Percentiles rank a stretch among this genome's conserved stretches.
Conservation (phyloP, 1,140 invertebrate genomes). For the Bombus superbus region DNA sequence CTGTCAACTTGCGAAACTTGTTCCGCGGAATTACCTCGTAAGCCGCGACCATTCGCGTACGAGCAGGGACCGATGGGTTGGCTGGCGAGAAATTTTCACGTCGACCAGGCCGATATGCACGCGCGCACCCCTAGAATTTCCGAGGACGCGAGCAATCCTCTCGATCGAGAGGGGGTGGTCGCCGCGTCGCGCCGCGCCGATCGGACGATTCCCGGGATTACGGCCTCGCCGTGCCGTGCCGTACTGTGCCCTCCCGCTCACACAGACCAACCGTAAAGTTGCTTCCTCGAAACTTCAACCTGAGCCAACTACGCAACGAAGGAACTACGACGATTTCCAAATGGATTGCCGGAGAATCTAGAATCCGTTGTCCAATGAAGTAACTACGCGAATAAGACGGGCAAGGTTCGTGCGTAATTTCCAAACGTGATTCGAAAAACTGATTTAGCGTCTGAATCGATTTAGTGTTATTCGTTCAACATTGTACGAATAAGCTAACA, state of each 20-base stretch:
- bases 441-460: neutral
- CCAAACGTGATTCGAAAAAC: neutral
- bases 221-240: neutral
- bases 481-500: neutral
- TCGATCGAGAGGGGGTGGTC: too few species aligned
- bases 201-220: conserved; percentile 56
- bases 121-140: conserved; percentile 28
- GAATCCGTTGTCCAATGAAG: neutral
- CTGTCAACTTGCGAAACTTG: conserved; percentile 64
- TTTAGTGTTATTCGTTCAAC: neutral
- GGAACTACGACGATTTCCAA: conserved; percentile 9
- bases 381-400: neutral
- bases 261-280: conserved; percentile 57
- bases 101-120: conserved; percentile 29
- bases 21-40: conserved; percentile 68
- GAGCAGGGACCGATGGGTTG: neutral
- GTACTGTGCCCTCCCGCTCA: neutral
- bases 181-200: neutral
- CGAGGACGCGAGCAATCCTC: conserved; percentile 22
- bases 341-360: conserved; percentile 20
- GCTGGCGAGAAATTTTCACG: conserved; percentile 36
- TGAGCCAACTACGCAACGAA: neutral
- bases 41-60: conserved; percentile 50
- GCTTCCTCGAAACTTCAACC: conserved; percentile 23
- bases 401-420: neutral